Evolutionary conservation across 2,113 vertebrate species (phyloP).

Genomic region (Sisor rabdophorus): DNA sequence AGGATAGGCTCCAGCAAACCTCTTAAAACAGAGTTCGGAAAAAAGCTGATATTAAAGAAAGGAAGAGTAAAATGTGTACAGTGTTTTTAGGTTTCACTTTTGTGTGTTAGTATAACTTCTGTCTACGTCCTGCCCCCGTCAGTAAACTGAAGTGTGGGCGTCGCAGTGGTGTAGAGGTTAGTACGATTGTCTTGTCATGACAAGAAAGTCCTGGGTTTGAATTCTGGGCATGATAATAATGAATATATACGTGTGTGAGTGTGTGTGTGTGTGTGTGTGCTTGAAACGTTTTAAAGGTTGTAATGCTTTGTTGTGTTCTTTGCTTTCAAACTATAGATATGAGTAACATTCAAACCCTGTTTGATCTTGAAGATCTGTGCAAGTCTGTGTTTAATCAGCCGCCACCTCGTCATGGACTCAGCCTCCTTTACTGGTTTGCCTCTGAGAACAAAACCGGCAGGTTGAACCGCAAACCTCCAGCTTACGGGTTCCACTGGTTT

Average conservation of each 20-base stretch:
- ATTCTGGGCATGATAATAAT: too few relatives aligned
- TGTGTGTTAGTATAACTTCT: too few relatives aligned
- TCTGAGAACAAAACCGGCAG: neutral
- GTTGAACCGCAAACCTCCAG: neutral
- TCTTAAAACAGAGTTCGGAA: too few relatives aligned
- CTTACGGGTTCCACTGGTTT: slow-evolving; percentile 34
- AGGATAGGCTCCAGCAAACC: too few relatives aligned
- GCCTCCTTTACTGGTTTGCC: slow-evolving; percentile 43
- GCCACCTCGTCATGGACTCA: slow-evolving; percentile 27
- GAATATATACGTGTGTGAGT: neutral
- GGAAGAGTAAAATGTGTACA: too few relatives aligned
- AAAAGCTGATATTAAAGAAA: too few relatives aligned
- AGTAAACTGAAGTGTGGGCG: too few relatives aligned
- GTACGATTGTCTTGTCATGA: too few relatives aligned
- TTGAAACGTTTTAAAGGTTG: neutral
- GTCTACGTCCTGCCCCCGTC: too few relatives aligned
- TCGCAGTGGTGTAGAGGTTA: too few relatives aligned
- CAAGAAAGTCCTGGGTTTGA: too few relatives aligned
- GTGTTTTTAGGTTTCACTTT: too few relatives aligned
- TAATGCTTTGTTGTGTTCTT: neutral
- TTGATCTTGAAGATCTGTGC: slow-evolving; percentile 24
- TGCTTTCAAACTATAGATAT: neutral
- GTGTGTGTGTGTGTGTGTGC: neutral
- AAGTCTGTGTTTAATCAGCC: slow-evolving; percentile 19
- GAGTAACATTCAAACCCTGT: neutral